Evolutionary conservation across 2,113 vertebrate genomes (phyloP).

Genomic region (Rhinichthys klamathensis): DNA sequence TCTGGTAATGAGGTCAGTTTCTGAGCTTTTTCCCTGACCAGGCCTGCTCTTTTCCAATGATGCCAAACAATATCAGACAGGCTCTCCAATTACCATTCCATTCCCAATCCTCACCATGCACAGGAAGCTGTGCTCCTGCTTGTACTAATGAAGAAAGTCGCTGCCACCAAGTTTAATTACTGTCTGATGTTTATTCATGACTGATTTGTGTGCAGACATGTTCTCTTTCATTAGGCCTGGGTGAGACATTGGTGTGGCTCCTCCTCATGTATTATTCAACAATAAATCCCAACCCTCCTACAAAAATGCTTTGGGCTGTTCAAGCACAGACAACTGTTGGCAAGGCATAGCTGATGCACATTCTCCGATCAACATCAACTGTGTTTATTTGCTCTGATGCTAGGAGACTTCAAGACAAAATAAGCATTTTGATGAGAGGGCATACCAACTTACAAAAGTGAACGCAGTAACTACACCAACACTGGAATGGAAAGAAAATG

Average conservation of each 20-base stretch:
- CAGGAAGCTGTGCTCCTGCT: slow-evolving; percentile 53
- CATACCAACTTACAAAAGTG: slow-evolving; percentile 12
- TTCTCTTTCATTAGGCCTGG: slow-evolving; percentile 68
- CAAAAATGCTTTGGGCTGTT: slow-evolving; percentile 46
- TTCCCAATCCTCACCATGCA: slow-evolving; percentile 25
- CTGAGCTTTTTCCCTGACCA: background rate
- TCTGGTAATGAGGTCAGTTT: slow-evolving; percentile 51
- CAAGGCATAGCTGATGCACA: slow-evolving; percentile 20
- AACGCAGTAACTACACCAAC: background rate
- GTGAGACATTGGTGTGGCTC: slow-evolving; percentile 55
- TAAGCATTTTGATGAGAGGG: slow-evolving; percentile 26
- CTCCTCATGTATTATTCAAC: slow-evolving; percentile 72
- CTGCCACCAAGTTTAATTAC: slow-evolving; percentile 72
- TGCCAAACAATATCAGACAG: slow-evolving; percentile 48
- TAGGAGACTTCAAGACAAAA: slow-evolving; percentile 8
- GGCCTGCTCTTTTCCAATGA: background rate
- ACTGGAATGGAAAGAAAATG: background rate
- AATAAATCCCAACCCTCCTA: slow-evolving; percentile 48
- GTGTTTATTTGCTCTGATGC: slow-evolving; percentile 14
- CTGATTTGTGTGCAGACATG: slow-evolving; percentile 58
- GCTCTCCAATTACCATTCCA: slow-evolving; percentile 51
- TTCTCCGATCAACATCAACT: slow-evolving; percentile 7
- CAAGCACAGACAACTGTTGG: slow-evolving; percentile 4
- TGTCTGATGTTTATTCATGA: slow-evolving; percentile 78
- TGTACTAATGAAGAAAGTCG: slow-evolving; percentile 71